Evolutionary conservation across 2,113 vertebrate genomes (phyloP).

Genomic region (Cacatua alba): DNA sequence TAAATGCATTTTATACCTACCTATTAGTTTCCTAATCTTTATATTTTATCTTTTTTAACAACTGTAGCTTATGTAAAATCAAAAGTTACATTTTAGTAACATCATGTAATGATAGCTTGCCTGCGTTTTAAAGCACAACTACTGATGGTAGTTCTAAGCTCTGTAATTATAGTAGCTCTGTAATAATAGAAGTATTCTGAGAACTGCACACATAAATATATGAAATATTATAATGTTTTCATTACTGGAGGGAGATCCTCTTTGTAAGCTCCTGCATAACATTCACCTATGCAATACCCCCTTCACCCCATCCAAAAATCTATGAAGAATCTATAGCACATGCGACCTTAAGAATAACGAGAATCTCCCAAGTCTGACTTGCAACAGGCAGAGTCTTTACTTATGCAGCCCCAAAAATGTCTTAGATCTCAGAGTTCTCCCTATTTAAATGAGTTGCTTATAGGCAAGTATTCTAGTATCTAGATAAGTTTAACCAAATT

Average conservation of each 20-base stretch:
- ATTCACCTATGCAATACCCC: neutral
- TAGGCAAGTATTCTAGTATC: neutral
- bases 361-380: neutral
- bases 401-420: neutral
- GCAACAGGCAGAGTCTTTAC: neutral
- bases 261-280: neutral
- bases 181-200: fast-evolving
- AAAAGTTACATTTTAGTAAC: neutral
- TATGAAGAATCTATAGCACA: neutral
- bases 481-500: neutral
- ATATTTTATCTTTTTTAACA: neutral
- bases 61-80: neutral
- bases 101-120: neutral
- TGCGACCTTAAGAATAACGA: neutral
- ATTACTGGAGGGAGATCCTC: neutral
- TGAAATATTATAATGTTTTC: neutral
- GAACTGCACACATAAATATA: neutral
- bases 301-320: fast-evolving
- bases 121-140: neutral
- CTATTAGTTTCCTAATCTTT: neutral
- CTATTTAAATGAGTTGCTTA: neutral
- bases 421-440: neutral
- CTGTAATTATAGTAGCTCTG: neutral
- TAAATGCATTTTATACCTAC: neutral
- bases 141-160: neutral